Conservation (phyloP, 2,113 vertebrate species). For the Heteronetta atricapilla region DNA sequence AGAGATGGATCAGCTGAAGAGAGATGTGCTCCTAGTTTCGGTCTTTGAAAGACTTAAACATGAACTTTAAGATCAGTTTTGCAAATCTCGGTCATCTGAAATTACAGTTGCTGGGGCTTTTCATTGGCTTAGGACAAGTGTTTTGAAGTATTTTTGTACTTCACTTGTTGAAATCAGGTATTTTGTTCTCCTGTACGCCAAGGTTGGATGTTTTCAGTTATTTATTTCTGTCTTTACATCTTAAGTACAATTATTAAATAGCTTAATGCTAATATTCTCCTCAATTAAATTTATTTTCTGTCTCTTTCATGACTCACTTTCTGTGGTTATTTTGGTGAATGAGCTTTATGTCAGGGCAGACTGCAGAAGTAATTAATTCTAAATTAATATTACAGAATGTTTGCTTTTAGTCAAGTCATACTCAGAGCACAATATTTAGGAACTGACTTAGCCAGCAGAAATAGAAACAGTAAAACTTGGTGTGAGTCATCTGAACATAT, state of each 20-base stretch:
- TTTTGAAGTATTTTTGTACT: not conserved
- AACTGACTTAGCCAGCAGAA: not conserved
- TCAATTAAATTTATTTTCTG: not conserved
- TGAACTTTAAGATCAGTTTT: not conserved
- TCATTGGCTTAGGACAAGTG: not conserved
- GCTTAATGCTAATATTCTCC: not conserved
- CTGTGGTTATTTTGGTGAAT: not conserved
- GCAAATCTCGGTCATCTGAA: not conserved
- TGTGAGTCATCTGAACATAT: constrained; percentile 3
- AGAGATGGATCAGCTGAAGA: not conserved
- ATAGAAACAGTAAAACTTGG: not conserved
- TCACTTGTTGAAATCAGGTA: not conserved
- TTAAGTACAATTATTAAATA: not conserved
- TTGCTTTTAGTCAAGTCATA: not conserved
- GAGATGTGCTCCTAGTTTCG: not conserved
- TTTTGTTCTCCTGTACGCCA: not conserved
- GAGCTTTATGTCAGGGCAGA: not conserved
- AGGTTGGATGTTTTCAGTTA: not conserved
- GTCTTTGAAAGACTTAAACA: not conserved
- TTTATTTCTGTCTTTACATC: not conserved
- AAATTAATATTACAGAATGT: not conserved
- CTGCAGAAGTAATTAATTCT: constrained; percentile 14
- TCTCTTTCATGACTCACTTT: not conserved
- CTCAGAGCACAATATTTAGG: not conserved
- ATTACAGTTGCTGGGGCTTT: not conserved